Percentiles rank a stretch among this genome's conserved stretches.
These are phyloP conservation scores for Drosophila burlai DNA, from an alignment of 1,140 invertebrate species.

Conservation along the genomic window DNA sequence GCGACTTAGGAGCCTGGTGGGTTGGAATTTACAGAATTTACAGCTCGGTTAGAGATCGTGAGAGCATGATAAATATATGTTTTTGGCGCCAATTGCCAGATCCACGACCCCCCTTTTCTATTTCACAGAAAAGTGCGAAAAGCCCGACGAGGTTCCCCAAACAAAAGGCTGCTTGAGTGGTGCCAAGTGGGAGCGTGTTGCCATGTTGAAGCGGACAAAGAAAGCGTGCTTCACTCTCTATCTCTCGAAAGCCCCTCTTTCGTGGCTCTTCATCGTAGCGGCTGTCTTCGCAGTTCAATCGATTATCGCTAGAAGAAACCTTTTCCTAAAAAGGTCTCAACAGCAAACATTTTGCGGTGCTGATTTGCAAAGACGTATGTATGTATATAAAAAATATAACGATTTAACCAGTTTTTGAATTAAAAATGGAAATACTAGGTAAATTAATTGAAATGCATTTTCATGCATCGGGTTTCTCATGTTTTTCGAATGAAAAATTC, in stretches of 20 bases:
- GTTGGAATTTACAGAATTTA: constrained; percentile 27
- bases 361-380: neutral
- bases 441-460: neutral
- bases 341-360: neutral
- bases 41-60: constrained; percentile 28
- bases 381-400: neutral
- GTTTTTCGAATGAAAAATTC: neutral
- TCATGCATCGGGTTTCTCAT: neutral
- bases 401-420: neutral
- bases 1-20: constrained; percentile 11
- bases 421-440: neutral
- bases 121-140: constrained; percentile 61
- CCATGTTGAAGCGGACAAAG: constrained; percentile 42
- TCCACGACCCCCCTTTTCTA: neutral
- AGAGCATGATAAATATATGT: constrained; percentile 1
- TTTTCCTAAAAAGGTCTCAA: neutral
- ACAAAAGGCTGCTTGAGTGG: constrained; percentile 40
- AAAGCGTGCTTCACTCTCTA: constrained; percentile 19
- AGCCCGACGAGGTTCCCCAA: constrained; percentile 25
- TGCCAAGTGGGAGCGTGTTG: constrained; percentile 46
- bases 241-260: constrained; percentile 19
- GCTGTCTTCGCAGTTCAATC: constrained; percentile 10
- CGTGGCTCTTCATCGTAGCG: neutral
- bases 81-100: constrained; percentile 9
- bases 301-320: constrained; percentile 11